Base-by-base conservation (phyloP, 1,140 invertebrate species). In the Temnothorax curvispinosus region DNA sequence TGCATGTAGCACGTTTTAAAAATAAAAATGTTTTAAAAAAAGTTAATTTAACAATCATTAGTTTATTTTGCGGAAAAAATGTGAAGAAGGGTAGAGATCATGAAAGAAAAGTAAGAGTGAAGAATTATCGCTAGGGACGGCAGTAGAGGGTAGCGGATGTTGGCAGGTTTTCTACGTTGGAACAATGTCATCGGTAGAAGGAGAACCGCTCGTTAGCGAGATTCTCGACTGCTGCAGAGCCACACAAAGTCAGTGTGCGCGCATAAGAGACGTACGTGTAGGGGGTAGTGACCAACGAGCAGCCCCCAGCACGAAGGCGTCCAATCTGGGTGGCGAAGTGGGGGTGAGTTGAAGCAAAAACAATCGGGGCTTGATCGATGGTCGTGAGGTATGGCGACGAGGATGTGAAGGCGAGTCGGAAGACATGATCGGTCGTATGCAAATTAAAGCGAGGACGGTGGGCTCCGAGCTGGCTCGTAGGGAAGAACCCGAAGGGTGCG, bases 361-460 rank as follows among this genome's bases (percentile, higher is more conserved):
- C 88, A 92, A 91, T 84, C 74, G 89, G 77, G 90, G 88, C 89
- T 89, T 91, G 89, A 92, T 92, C 89, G 91, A 92, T 92, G 91
- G 90, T 88, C 86, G 85, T 60, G 90, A 90, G 81, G 86, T 72
- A 71, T 81, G 84, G 81, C 60, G 91, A 85, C 60, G 78, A 75
- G 84, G 77, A 86, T 80, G 69, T 74, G 89, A 91, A 91, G 90
- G 89, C 88, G 89, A 91, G 89, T 84, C 87, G 76, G 88, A 90
- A 90, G 89, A 88, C 89, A 91, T 77, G 89, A 90, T 88, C 90
- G 89, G 81, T 82, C 89, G 89, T 88, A 91, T 90, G 89, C 90
- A 91, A 90, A 91, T 91, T 88, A 88, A 90, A 90, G 82, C 71
- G 64, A 62, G 64, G 35, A 44, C 88, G 41, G 72, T 67, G 89